Conservation (phyloP, 2,113 vertebrate species). For the Brachypodius melanocephalos region DNA sequence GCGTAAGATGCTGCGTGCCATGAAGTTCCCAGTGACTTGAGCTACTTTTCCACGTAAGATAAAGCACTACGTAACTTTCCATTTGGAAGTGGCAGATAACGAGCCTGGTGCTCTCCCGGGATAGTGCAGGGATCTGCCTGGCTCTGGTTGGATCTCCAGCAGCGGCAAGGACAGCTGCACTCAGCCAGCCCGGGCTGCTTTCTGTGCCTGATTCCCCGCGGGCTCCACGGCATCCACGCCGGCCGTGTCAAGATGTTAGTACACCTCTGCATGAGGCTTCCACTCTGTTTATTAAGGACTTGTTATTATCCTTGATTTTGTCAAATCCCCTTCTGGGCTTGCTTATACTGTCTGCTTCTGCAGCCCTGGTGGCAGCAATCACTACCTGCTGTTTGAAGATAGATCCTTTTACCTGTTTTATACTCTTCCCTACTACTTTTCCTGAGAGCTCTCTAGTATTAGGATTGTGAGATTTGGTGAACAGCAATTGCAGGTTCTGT, state of each 20-base stretch:
- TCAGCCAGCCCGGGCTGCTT: background rate
- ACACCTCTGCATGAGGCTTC: background rate
- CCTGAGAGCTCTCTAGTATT: background rate
- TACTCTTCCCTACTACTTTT: background rate
- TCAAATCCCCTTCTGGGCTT: background rate
- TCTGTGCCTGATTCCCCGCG: background rate
- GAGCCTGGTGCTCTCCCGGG: background rate
- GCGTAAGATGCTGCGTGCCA: accelerated
- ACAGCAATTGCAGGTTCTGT: background rate
- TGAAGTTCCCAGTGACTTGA: background rate
- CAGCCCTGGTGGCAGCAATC: background rate
- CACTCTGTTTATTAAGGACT: accelerated
- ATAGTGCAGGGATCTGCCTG: background rate
- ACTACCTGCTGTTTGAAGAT: background rate
- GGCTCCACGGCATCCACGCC: background rate
- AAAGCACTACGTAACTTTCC: background rate
- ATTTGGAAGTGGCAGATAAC: background rate
- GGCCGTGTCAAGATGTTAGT: background rate
- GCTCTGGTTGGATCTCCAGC: background rate
- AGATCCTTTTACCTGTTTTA: background rate
- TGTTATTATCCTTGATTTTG: background rate
- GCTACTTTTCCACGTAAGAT: background rate
- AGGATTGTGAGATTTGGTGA: background rate
- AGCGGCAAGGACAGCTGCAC: background rate
- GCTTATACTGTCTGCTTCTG: background rate